Percentiles rank a stretch among this genome's conserved stretches.
These are phyloP conservation scores for Xenopus tropicalis DNA, from an alignment of 2,113 vertebrate species.

Conservation along the genomic window DNA sequence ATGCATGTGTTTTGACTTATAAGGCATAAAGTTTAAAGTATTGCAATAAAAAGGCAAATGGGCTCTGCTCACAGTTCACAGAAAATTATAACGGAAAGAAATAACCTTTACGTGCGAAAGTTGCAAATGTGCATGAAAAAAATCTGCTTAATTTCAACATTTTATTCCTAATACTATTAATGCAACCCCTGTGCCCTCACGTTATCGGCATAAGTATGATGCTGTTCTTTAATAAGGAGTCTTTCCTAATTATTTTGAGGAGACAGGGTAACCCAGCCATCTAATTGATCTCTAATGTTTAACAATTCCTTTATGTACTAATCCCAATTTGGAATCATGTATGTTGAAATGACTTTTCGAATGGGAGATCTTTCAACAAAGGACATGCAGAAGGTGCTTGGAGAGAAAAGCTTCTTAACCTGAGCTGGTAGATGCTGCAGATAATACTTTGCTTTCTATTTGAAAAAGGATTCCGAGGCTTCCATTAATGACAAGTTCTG, in stretches of 20 bases:
- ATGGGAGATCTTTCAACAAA: slow-evolving; percentile 41
- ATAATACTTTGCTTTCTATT: slow-evolving; percentile 15
- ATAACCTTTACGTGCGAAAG: background rate
- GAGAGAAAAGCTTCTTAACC: slow-evolving; percentile 42
- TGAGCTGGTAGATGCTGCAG: slow-evolving; percentile 34
- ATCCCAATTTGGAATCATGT: slow-evolving; percentile 30
- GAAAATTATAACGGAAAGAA: too few species aligned
- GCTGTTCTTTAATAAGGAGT: background rate
- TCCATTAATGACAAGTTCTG: slow-evolving; percentile 22
- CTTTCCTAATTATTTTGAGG: background rate
- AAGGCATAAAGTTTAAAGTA: too few species aligned
- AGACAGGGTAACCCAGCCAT: background rate
- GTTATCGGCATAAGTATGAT: background rate
- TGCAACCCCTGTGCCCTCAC: background rate
- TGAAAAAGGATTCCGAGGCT: slow-evolving; percentile 26
- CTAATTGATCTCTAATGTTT: slow-evolving; percentile 20
- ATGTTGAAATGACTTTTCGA: slow-evolving; percentile 40
- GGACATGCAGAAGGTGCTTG: slow-evolving; percentile 36
- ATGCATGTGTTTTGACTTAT: too few species aligned
- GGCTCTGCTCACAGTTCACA: too few species aligned
- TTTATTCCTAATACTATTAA: background rate
- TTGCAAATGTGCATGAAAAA: too few species aligned
- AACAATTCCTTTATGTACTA: slow-evolving; percentile 30
- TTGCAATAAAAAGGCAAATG: too few species aligned
- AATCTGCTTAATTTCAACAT: too few species aligned